Conservation (phyloP, 2,113 vertebrate genomes). For the Noturus placidus region DNA sequence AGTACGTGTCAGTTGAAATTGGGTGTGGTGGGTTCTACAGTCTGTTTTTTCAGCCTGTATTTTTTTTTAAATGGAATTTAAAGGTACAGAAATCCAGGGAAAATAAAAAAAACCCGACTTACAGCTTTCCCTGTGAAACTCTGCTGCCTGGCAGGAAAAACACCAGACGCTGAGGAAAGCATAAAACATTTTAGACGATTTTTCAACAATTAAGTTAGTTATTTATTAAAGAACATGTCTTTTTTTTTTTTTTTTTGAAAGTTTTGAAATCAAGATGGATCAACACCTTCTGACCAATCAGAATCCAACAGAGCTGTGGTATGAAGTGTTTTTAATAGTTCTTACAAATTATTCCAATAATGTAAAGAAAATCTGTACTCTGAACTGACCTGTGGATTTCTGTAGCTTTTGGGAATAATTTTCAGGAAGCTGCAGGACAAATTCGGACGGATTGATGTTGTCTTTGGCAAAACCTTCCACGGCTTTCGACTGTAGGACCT, state of each 20-base stretch:
- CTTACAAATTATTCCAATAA: neutral
- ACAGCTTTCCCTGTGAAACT: conserved; percentile 77
- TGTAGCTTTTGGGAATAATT: conserved; percentile 71
- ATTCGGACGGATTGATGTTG: conserved; percentile 67
- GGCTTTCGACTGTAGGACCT: conserved; percentile 90
- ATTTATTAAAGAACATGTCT: neutral
- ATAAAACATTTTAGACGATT: neutral
- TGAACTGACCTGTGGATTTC: conserved; percentile 73
- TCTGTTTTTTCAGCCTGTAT: neutral
- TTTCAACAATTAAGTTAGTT: neutral
- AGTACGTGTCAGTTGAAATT: neutral
- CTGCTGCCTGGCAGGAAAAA: conserved; percentile 76
- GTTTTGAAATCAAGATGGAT: neutral
- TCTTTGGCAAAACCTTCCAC: conserved; percentile 86
- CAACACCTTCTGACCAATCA: neutral
- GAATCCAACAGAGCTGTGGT: neutral
- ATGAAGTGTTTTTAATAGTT: neutral
- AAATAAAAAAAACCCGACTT: conserved; percentile 55
- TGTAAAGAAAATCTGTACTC: neutral
- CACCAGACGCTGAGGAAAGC: conserved; percentile 65
- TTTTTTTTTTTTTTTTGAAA: neutral
- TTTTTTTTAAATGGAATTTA: too few species aligned
- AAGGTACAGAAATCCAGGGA: neutral
- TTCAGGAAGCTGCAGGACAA: conserved; percentile 81
- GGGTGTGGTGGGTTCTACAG: neutral